Evolutionary conservation across 2,113 vertebrate genomes (phyloP), one percentile per base, ranked within the genome.

Genomic region (Scomber scombrus): DNA sequence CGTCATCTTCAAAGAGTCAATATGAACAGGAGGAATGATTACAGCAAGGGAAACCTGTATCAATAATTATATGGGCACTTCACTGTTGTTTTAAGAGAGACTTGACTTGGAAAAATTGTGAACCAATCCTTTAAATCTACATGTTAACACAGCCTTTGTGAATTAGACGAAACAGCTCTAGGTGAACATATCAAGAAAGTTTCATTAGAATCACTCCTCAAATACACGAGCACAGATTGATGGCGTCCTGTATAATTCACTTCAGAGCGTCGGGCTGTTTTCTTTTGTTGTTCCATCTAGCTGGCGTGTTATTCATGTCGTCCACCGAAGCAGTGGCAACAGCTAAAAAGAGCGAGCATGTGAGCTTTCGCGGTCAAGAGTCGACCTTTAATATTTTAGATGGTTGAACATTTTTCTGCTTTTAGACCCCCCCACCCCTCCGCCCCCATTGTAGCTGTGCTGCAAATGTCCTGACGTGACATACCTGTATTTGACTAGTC

Each of bases 331-430:
- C 60, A 47, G 54, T 6, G 54, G 62, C 73, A 77, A 58, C 14
- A 52, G 76, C 50, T 75, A 11, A 66, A 72, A 66, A 60, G 51
- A 80, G 71, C 4, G 4, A 64, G 57, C 26, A 43, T 76, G 58
- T 26, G 11, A 57, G 64, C 68, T 80, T 74, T 90, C 91, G 69
- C 62, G 76, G 80, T 87, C 80, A 84, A 83, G 50, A 85, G 77
- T 58, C 69, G 2, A 49, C 56, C 81, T 78, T 92, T 85, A 92
- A 92, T 92, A 92, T 90, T 92, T 91, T 84, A 91, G 69, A 68
- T 80, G 56, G 68, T 52, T 47, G 45, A 79, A 88, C 85, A 84
- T 55, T 84, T 82, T 80, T 82, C 26, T 86, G 81, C 89, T 91
- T 88, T 88, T 85, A 91, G 77, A 14, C 57, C 76, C 23, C 23